Evolutionary conservation across 2,797 vertebrate genomes (phyloP).

Genomic region (Crax fasciolata): DNA sequence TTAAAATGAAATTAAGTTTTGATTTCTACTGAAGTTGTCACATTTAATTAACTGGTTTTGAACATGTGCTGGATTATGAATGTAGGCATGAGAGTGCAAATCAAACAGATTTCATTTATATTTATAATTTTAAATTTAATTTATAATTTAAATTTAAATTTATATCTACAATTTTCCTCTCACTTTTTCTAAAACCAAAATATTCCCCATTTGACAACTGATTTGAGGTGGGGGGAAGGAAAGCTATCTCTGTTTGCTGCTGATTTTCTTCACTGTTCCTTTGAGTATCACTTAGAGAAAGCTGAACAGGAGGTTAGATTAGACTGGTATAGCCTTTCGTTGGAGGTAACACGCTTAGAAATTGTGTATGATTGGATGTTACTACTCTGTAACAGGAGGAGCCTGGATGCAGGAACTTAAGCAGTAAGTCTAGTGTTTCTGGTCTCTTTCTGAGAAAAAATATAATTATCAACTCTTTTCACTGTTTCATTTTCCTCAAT

Average conservation of each 20-base stretch:
- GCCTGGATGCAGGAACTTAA: background rate
- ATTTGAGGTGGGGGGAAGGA: rapidly evolving
- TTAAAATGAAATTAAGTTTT: background rate
- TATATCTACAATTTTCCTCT: background rate
- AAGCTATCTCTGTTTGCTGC: background rate
- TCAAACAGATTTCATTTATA: background rate
- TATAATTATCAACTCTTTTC: background rate
- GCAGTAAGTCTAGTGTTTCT: background rate
- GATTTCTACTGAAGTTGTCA: background rate
- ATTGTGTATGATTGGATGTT: background rate
- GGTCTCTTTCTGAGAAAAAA: background rate
- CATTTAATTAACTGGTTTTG: background rate
- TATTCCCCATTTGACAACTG: background rate
- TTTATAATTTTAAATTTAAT: too few relatives aligned
- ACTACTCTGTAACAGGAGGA: background rate
- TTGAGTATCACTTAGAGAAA: background rate
- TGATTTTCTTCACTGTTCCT: background rate
- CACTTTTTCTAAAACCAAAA: background rate
- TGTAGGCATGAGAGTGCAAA: background rate
- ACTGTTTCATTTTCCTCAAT: background rate
- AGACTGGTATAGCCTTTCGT: background rate
- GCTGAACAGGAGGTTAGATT: background rate
- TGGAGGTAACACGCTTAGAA: background rate
- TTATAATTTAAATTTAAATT: too few relatives aligned
- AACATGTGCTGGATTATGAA: background rate